These are phyloP conservation scores for Phenacoccus solenopsis DNA, from an alignment of 1,140 invertebrate species.

Conservation along the genomic window DNA sequence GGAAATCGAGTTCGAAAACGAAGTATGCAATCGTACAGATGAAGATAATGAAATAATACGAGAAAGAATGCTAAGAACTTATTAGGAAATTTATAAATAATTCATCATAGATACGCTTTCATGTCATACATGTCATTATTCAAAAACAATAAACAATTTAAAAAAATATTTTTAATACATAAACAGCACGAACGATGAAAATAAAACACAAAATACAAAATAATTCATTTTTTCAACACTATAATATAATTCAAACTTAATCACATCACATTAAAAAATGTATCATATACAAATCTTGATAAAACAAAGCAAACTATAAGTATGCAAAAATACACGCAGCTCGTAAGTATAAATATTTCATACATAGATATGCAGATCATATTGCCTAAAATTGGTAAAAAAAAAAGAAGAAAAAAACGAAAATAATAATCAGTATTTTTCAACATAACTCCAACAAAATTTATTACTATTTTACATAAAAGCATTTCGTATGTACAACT, in stretches of 20 bases:
- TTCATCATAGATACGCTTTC: too few relatives aligned
- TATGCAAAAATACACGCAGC: neutral
- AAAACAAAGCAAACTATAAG: neutral
- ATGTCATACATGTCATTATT: too few relatives aligned
- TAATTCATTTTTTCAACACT: neutral
- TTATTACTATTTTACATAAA: neutral
- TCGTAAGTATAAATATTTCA: neutral
- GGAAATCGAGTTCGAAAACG: constrained; percentile 4
- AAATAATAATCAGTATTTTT: neutral
- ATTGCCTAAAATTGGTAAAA: neutral
- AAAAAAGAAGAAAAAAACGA: too few relatives aligned
- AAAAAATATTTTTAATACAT: neutral
- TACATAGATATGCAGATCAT: neutral
- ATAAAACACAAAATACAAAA: neutral
- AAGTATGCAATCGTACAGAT: neutral
- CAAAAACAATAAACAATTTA: too few relatives aligned
- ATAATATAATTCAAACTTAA: neutral
- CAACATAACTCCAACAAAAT: neutral
- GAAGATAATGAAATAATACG: neutral
- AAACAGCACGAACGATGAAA: neutral
- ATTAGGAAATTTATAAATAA: neutral
- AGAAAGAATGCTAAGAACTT: neutral
- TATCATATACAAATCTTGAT: neutral
- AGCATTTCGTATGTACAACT: neutral
- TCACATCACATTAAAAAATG: neutral